These are phyloP conservation scores for Solenodon paradoxus DNA, from an alignment of 2,113 vertebrate genomes.

Conservation along the genomic window DNA sequence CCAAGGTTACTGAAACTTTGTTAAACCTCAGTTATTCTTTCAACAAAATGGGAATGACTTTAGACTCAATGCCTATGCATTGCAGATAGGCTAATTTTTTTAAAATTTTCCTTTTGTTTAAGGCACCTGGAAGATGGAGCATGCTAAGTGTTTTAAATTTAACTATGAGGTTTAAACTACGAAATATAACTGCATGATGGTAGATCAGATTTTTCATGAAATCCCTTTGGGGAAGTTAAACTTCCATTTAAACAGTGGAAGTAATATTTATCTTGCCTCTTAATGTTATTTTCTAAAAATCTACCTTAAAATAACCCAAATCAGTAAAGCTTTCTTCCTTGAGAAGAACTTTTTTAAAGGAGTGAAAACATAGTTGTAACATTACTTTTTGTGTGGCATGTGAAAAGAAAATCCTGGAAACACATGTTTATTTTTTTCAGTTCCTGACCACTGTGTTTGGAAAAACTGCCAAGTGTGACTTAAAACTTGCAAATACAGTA, in stretches of 20 bases:
- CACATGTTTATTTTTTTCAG: conserved; percentile 82
- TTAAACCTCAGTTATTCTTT: conserved; percentile 40
- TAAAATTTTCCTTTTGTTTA: neutral
- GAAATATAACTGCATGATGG: conserved; percentile 29
- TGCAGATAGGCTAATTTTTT: neutral
- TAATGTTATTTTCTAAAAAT: conserved; percentile 69
- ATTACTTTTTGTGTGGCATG: conserved; percentile 76
- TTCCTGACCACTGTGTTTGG: conserved; percentile 83
- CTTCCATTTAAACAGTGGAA: conserved; percentile 61
- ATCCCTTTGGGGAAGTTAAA: conserved; percentile 53
- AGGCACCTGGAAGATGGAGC: neutral
- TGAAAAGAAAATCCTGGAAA: conserved; percentile 81
- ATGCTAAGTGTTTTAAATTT: conserved; percentile 37
- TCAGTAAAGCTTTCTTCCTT: conserved; percentile 66
- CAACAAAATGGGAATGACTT: conserved; percentile 46
- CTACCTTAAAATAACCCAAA: conserved; percentile 68
- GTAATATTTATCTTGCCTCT: conserved; percentile 62
- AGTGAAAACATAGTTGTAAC: conserved; percentile 79
- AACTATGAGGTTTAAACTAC: conserved; percentile 24
- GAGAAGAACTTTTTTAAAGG: conserved; percentile 70
- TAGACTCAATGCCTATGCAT: neutral
- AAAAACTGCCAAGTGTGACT: conserved; percentile 85
- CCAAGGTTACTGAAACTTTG: neutral
- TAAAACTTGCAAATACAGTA: conserved; percentile 82
- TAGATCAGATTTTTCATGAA: conserved; percentile 51